Conservation (phyloP, 1,140 invertebrate genomes). For the Eumaeus atala region DNA sequence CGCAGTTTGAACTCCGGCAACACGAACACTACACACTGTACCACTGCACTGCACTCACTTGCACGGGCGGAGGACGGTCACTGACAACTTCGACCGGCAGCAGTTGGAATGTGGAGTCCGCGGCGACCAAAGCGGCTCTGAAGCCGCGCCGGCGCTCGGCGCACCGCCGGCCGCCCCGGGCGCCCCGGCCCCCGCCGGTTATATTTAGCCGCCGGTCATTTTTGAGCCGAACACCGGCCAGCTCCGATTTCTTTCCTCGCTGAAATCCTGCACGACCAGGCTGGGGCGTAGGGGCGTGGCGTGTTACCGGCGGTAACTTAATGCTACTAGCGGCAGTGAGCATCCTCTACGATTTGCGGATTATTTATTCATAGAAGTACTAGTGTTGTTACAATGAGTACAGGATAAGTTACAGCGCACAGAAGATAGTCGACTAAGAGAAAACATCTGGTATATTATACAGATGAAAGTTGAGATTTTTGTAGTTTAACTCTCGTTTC, state of each 20-base stretch:
- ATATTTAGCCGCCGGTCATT: constrained; percentile 60
- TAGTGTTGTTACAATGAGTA: too few species aligned
- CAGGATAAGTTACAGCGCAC: too few species aligned
- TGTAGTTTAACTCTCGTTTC: too few species aligned
- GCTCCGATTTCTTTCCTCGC: constrained; percentile 61
- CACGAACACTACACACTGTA: constrained; percentile 28
- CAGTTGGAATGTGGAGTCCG: constrained; percentile 74
- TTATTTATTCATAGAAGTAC: too few species aligned
- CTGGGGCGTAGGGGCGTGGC: constrained; percentile 40
- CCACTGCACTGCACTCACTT: constrained; percentile 61
- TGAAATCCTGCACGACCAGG: constrained; percentile 33
- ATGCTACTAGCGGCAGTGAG: too few species aligned
- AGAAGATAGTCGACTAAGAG: too few species aligned
- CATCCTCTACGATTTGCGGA: too few species aligned
- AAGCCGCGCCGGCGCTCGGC: constrained; percentile 26
- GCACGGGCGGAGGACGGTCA: constrained; percentile 46
- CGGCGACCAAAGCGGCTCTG: constrained; percentile 72
- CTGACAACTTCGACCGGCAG: constrained; percentile 41
- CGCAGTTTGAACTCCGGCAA: too few species aligned
- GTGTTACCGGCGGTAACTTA: background rate
- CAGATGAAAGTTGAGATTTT: too few species aligned
- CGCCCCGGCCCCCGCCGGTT: constrained; percentile 33
- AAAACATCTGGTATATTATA: too few species aligned
- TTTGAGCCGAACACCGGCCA: constrained; percentile 57
- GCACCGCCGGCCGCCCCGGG: constrained; percentile 23